phyloP scores from a whole-genome alignment of 2,888 invertebrate species.

The Lumbricus terrestris region DNA sequence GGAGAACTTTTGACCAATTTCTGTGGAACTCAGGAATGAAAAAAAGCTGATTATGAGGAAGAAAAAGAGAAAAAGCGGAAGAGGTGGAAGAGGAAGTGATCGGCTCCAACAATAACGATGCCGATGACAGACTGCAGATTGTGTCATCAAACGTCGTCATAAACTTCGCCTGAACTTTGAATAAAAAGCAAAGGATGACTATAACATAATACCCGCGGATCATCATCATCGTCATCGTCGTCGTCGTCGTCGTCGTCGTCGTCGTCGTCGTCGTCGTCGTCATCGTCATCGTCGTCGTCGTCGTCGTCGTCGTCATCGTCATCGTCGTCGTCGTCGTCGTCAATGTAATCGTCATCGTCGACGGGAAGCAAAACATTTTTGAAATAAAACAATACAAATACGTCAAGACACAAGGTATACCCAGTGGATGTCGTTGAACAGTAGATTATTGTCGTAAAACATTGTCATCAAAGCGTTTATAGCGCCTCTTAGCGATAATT shows the following conservation, averaged over 20 bases:
- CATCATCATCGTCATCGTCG: background rate
- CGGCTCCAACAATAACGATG: background rate
- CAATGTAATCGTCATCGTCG: background rate
- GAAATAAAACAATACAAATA: too few species aligned
- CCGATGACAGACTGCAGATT: background rate
- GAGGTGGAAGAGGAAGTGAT: too few species aligned
- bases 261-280: background rate
- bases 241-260: background rate
- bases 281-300: background rate
- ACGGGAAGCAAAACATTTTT: too few species aligned
- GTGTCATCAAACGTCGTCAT: background rate
- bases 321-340: background rate
- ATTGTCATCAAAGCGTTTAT: too few species aligned
- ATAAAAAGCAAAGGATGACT: background rate
- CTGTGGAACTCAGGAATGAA: too few species aligned
- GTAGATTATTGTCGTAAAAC: too few species aligned
- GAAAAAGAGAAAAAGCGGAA: too few species aligned
- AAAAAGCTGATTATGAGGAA: too few species aligned
- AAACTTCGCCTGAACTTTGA: slow-evolving; percentile 4
- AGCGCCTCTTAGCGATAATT: too few species aligned
- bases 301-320: background rate
- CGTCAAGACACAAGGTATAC: too few species aligned
- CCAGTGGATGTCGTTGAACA: too few species aligned
- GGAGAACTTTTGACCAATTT: too few species aligned
- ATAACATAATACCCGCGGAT: background rate